Evolutionary conservation across 2,113 vertebrate genomes (phyloP).

Genomic region (Megalops atlanticus): DNA sequence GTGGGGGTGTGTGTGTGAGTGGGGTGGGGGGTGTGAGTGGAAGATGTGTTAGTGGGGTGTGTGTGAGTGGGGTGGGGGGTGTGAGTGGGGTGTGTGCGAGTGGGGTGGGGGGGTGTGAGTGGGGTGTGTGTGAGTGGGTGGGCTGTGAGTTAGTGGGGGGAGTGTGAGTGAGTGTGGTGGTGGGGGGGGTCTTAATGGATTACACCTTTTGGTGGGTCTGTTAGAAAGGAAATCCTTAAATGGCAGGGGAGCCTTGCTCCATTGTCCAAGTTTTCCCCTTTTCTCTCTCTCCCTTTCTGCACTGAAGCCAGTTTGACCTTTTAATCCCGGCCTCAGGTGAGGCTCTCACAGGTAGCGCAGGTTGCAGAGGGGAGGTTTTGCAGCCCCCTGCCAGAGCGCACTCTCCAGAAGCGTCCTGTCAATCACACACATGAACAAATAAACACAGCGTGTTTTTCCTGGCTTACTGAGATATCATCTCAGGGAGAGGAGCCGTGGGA

Average conservation of each 20-base stretch:
- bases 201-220: background rate
- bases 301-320: conserved; percentile 19
- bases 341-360: conserved; percentile 3
- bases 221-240: conserved; percentile 28
- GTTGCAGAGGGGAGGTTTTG: background rate
- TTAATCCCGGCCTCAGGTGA: conserved; percentile 3
- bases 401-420: background rate
- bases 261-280: background rate
- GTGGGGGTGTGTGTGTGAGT: no score
- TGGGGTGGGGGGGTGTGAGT: no score
- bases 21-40: background rate
- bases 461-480: background rate
- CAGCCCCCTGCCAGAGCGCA: background rate
- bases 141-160: no score
- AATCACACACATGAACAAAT: background rate
- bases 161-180: no score
- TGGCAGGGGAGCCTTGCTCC: background rate
- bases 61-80: no score
- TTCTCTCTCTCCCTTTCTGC: background rate
- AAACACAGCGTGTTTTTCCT: background rate
- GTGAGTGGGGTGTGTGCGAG: no score
- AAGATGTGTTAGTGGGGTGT: no score
- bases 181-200: conserved; percentile 19
- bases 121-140: no score
- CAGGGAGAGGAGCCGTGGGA: no score